phyloP scores from a whole-genome alignment of 2,888 invertebrate genomes.

The Ochropleura leucogaster region DNA sequence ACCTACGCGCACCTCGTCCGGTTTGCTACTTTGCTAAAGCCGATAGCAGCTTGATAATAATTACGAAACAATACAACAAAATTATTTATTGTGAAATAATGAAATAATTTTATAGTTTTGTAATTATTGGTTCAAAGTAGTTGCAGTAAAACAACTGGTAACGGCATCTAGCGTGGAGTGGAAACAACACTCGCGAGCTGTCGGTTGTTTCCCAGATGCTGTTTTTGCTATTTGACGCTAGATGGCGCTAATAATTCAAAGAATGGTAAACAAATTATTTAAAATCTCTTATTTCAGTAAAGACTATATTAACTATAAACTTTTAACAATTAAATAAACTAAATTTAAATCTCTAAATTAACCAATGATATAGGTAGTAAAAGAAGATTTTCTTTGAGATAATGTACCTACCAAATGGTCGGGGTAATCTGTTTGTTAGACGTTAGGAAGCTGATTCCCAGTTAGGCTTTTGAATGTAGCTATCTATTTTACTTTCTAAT shows the following conservation, averaged over 20 bases:
- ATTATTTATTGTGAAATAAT: slow-evolving; percentile 25
- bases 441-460: neutral
- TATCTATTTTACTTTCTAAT: neutral
- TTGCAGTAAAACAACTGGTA: slow-evolving; percentile 36
- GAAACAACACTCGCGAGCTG: slow-evolving; percentile 27
- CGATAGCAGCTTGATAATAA: slow-evolving; percentile 54
- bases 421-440: neutral
- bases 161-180: slow-evolving; percentile 75
- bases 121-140: neutral
- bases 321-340: too few relatives aligned
- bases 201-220: neutral
- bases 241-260: slow-evolving; percentile 69
- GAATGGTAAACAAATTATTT: neutral
- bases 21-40: slow-evolving; percentile 27
- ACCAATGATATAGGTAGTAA: neutral
- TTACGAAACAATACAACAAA: slow-evolving; percentile 25
- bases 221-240: slow-evolving; percentile 64
- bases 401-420: neutral
- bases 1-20: slow-evolving; percentile 30
- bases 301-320: too few relatives aligned
- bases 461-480: neutral
- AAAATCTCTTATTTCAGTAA: too few relatives aligned
- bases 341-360: too few relatives aligned
- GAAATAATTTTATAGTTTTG: neutral
- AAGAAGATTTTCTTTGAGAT: neutral